Evolutionary conservation across 2,797 vertebrate species (phyloP).

Genomic region (Otolemur crassicaudatus): DNA sequence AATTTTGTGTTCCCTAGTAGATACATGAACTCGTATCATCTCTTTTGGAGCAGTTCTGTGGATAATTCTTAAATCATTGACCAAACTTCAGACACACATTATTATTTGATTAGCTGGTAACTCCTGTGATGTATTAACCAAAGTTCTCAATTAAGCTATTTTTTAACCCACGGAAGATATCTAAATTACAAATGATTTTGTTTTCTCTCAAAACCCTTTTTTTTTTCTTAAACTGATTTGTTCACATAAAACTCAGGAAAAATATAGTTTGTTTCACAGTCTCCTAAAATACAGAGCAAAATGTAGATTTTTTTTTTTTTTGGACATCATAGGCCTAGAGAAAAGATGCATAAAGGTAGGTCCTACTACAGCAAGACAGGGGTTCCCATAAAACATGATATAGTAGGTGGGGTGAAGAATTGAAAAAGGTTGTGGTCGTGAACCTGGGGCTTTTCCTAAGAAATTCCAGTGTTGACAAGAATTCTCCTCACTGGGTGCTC

Average conservation of each 20-base stretch:
- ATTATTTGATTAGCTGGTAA: background rate
- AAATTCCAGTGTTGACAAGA: background rate
- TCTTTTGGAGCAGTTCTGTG: background rate
- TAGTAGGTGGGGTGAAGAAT: background rate
- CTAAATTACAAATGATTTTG: background rate
- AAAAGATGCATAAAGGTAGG: background rate
- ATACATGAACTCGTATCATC: background rate
- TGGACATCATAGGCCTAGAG: background rate
- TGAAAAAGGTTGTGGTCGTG: background rate
- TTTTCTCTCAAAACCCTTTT: background rate
- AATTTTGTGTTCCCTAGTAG: background rate
- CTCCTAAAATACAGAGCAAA: background rate
- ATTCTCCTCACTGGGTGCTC: background rate
- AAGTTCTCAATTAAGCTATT: background rate
- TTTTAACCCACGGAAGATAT: background rate
- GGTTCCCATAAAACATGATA: background rate
- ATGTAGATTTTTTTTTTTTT: background rate
- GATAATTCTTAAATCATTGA: constrained; percentile 15
- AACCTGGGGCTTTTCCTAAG: background rate
- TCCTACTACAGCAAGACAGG: background rate
- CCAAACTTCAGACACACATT: background rate
- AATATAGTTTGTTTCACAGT: background rate
- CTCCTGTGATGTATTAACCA: background rate
- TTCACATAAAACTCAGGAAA: background rate
- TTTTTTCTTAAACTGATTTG: background rate